Percentiles rank a stretch among this genome's conserved stretches.
These are phyloP conservation scores for Trochalopteron elliotii DNA, from an alignment of 2,113 vertebrate species.

Conservation along the genomic window DNA sequence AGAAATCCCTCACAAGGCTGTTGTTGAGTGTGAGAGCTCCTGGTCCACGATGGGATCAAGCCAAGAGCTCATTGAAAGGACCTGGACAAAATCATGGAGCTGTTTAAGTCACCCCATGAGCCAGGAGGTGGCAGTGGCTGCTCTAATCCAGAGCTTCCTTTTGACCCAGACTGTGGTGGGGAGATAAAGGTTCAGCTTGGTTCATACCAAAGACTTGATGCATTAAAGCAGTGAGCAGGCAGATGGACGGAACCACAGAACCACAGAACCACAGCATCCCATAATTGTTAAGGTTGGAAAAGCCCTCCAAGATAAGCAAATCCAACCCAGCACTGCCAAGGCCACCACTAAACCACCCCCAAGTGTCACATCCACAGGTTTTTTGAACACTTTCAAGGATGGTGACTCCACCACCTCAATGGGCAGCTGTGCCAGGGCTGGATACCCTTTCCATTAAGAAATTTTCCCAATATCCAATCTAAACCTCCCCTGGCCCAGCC, in stretches of 20 bases:
- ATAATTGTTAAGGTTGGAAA: neutral
- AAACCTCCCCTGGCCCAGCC: accelerated
- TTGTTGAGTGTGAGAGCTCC: neutral
- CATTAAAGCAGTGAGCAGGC: neutral
- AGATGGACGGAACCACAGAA: neutral
- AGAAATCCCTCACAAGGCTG: neutral
- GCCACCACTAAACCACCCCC: neutral
- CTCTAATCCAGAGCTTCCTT: neutral
- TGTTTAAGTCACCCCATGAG: neutral
- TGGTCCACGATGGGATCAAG: neutral
- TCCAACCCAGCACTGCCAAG: neutral
- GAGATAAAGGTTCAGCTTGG: neutral
- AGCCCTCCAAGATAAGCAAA: neutral
- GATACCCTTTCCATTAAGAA: neutral
- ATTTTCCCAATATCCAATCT: neutral
- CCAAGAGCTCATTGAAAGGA: neutral
- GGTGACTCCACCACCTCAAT: accelerated
- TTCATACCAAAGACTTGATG: neutral
- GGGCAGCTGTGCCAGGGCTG: neutral
- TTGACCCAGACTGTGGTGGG: neutral
- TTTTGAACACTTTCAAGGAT: neutral
- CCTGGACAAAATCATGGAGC: neutral
- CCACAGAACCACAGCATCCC: neutral
- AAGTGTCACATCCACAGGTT: neutral
- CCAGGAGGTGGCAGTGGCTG: neutral